These are phyloP conservation scores for Apteryx owenii DNA, from an alignment of 2,113 vertebrate genomes.

Conservation along the genomic window DNA sequence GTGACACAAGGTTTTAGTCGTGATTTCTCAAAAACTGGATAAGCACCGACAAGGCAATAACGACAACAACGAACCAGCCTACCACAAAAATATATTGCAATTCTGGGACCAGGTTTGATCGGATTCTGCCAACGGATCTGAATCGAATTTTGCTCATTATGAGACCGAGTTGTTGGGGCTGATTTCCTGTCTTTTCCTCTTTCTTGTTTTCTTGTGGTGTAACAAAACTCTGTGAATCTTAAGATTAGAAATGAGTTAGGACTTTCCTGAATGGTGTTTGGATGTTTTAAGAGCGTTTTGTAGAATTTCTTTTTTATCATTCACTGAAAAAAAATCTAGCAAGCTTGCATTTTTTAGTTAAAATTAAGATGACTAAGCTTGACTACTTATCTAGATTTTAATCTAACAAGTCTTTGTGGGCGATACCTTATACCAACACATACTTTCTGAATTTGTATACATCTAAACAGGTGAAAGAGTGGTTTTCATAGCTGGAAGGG, in stretches of 20 bases:
- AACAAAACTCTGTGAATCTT: not conserved
- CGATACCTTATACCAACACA: not conserved
- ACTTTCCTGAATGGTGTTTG: not conserved
- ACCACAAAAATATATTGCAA: not conserved
- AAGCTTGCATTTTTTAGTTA: not conserved
- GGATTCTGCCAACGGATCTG: not conserved
- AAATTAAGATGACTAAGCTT: not conserved
- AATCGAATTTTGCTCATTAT: constrained; percentile 14
- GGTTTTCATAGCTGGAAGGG: constrained; percentile 13
- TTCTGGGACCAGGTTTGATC: not conserved
- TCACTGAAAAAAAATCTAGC: not conserved
- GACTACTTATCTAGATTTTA: not conserved
- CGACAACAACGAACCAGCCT: not conserved
- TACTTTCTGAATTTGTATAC: not conserved
- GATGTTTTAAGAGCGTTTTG: not conserved
- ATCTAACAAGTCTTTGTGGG: not conserved
- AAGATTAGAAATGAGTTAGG: not conserved
- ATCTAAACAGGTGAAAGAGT: not conserved
- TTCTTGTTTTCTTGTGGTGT: not conserved
- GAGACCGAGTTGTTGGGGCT: not conserved
- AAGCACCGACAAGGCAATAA: not conserved
- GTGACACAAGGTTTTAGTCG: not conserved
- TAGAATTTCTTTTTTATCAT: not conserved
- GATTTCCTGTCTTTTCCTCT: constrained; percentile 1
- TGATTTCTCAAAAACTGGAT: not conserved